A percentile compares a stretch with the other conserved stretches of the same genome.
phyloP scores from a whole-genome alignment of 2,113 vertebrate genomes.

The Macroglossus sobrinus region DNA sequence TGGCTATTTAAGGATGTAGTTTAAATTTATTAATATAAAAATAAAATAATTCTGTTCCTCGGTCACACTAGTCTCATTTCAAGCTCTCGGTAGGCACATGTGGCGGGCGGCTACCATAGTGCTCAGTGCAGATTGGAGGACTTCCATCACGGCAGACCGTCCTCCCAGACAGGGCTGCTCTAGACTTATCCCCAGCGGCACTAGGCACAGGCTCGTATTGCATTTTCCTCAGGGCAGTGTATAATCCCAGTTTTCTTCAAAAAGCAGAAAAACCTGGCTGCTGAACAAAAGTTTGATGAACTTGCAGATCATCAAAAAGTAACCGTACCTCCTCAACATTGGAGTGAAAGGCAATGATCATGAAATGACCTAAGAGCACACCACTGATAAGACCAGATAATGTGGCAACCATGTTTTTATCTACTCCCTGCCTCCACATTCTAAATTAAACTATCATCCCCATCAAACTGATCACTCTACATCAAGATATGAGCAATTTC shows the following conservation, averaged over 20 bases:
- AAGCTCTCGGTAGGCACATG: not conserved
- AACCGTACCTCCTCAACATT: not conserved
- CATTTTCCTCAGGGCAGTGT: not conserved
- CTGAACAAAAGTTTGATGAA: not conserved
- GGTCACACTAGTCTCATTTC: not conserved
- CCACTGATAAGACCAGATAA: not conserved
- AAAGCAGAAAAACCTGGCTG: not conserved
- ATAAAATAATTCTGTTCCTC: not conserved
- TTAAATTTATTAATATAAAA: not conserved
- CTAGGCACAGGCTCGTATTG: accelerated
- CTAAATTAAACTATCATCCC: not conserved
- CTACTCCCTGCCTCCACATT: not conserved
- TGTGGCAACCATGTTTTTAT: not conserved
- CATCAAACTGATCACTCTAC: not conserved
- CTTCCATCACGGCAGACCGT: accelerated
- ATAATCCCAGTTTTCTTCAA: not conserved
- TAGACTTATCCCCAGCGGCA: too few species aligned
- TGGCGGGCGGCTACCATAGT: not conserved
- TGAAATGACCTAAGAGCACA: not conserved
- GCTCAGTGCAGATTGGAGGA: not conserved
- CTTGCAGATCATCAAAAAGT: not conserved
- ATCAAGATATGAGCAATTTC: not conserved
- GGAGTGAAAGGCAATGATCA: not conserved
- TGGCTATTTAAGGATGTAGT: not conserved
- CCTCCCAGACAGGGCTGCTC: not conserved